These are phyloP conservation scores for Caenorhabditis sp. DNA, from an alignment of 2,888 invertebrate species.

Conservation along the genomic window DNA sequence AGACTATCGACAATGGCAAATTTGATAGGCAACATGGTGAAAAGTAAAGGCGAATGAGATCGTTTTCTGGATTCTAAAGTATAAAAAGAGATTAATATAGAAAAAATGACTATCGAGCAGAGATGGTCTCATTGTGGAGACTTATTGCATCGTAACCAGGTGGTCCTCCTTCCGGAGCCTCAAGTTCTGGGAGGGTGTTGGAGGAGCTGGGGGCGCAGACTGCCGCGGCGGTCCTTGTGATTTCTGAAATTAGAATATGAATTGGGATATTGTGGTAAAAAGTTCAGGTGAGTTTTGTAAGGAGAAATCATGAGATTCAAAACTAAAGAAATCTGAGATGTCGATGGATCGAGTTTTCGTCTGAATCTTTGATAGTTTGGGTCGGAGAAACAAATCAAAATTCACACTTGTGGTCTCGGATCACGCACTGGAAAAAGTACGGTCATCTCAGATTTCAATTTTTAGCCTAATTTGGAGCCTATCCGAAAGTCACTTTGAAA, in stretches of 20 bases:
- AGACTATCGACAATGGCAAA: slow-evolving; percentile 40
- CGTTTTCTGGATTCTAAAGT: neutral
- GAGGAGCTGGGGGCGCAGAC: slow-evolving; percentile 12
- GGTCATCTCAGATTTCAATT: too few relatives aligned
- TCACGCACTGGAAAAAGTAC: too few relatives aligned
- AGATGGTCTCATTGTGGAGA: slow-evolving; percentile 43
- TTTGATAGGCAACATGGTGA: slow-evolving; percentile 9
- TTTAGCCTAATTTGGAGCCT: too few relatives aligned
- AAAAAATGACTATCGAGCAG: slow-evolving; percentile 15
- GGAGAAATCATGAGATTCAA: neutral
- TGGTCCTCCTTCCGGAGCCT: slow-evolving; percentile 56
- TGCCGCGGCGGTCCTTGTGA: slow-evolving; percentile 28
- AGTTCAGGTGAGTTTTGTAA: too few relatives aligned
- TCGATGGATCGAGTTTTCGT: too few relatives aligned
- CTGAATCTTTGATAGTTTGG: too few relatives aligned
- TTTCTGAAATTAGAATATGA: slow-evolving; percentile 1
- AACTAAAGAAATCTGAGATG: neutral
- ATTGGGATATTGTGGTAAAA: neutral
- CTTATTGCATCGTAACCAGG: slow-evolving; percentile 56
- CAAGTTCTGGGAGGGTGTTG: slow-evolving; percentile 39
- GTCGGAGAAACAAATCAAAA: too few relatives aligned
- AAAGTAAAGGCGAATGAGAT: slow-evolving; percentile 8
- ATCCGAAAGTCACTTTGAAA: too few relatives aligned
- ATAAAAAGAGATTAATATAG: neutral
- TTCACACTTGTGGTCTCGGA: neutral